Evolutionary conservation across 2,888 invertebrate genomes (phyloP), one percentile per base, ranked within the genome.

Genomic region (Dryobotodes eremita): DNA sequence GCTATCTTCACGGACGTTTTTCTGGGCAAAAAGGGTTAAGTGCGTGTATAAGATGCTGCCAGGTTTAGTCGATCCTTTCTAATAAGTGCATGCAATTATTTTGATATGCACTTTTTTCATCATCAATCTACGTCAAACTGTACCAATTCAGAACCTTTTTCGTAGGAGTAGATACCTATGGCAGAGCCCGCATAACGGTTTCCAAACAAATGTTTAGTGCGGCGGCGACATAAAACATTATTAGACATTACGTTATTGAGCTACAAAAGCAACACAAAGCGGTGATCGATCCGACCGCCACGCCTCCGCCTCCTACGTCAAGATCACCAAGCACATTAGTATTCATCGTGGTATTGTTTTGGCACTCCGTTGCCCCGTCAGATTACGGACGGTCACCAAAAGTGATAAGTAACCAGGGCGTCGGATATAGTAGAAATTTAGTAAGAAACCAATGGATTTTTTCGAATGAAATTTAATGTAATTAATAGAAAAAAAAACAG

Each of bases 271-370:
- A 46, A 71, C 59, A 65, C 79, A 69, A 83, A 86, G 65, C 79
- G 59, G 64, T 59, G 75, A 88, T 79, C 66, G 71, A 88, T 87
- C 68, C 70, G 36, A 48, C 64, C 53, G 74, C 55, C 75, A 71
- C 78, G 59, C 80, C 71, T 64, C 57, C 59, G 7, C 62, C 79
- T 76, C 70, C 75, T 68, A 79, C 80, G 59, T 73, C 79, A 74
- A 82, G 82, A 82, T 88, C 76, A 88, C 70, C 71, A 81, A 72
- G 65, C 50, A 64, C 80, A 89, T 84, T 88, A 78, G 69, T 86
- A 86, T 86, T 83, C 86, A 80, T 68, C 20, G 48, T 68, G 64
- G 55, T 69, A 31, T 55, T 69, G 23, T 74, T 59, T 74, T 71
- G 78, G 55, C 68, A 71, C 26, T 69, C 57, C 46, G 50, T 84